phyloP scores from a whole-genome alignment of 2,888 invertebrate genomes.

The Petrolisthes manimaculis region DNA sequence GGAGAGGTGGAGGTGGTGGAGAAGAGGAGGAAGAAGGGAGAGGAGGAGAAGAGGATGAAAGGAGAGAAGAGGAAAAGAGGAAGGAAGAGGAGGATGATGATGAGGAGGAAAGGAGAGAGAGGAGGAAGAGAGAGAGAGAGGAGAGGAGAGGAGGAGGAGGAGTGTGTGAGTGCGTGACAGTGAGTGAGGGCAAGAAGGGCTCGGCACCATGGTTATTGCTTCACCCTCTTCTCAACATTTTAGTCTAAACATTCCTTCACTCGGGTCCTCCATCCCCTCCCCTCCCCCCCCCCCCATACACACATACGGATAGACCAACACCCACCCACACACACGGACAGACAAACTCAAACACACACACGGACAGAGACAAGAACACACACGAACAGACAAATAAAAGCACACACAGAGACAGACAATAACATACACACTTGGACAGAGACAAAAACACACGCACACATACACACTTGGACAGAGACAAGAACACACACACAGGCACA shows the following conservation, averaged over 20 bases:
- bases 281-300: no score
- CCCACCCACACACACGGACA: no score
- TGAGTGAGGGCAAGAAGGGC: background rate
- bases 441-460: background rate
- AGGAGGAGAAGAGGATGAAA: background rate
- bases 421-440: background rate
- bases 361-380: background rate
- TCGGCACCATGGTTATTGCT: no score
- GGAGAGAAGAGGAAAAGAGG: slow-evolving; percentile 2
- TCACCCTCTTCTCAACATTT: no score
- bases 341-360: background rate
- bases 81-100: background rate
- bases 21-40: background rate
- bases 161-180: slow-evolving; percentile 20
- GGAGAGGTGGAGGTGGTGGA: background rate
- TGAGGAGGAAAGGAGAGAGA: background rate
- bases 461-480: background rate
- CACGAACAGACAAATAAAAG: background rate
- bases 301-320: no score
- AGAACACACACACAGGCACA: no score
- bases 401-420: background rate
- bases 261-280: no score
- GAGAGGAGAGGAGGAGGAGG: slow-evolving; percentile 20
- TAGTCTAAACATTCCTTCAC: no score
- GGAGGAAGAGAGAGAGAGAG: slow-evolving; percentile 8